Conservation (phyloP, 2,113 vertebrate species). For the Clupea harengus region DNA sequence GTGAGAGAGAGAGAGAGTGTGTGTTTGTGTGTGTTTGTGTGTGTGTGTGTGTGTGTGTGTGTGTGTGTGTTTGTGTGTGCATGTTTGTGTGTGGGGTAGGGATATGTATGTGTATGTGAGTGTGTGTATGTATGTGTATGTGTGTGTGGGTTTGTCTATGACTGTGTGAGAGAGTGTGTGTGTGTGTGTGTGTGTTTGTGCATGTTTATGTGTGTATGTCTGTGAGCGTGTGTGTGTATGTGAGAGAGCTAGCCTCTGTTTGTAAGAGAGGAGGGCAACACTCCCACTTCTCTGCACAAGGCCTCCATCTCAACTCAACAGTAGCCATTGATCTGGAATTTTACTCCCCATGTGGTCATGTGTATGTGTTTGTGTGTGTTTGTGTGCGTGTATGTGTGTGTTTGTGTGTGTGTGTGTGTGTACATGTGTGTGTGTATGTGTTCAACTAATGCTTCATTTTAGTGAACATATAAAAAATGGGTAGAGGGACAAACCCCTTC, state of each 20-base stretch:
- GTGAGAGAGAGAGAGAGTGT: not conserved
- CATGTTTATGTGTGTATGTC: slow-evolving; percentile 12
- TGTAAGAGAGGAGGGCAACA: not conserved
- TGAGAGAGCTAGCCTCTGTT: not conserved
- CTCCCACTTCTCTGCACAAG: not conserved
- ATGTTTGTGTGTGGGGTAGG: not conserved
- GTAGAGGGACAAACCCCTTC: too few relatives aligned
- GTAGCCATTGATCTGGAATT: not conserved
- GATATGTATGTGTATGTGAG: not conserved
- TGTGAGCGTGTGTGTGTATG: slow-evolving; percentile 10
- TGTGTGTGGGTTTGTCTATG: slow-evolving; percentile 11
- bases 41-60: not conserved
- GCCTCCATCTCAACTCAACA: not conserved
- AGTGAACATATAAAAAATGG: not conserved
- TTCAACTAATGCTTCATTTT: too few relatives aligned
- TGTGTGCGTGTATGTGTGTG: not conserved
- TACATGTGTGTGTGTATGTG: not conserved
- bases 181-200: slow-evolving; percentile 27
- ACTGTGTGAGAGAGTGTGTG: slow-evolving; percentile 11
- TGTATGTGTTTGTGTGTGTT: not conserved
- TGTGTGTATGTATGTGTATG: slow-evolving; percentile 28
- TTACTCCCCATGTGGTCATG: not conserved
- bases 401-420: not conserved
- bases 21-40: not conserved
- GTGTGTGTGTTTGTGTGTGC: not conserved